A percentile compares a stretch with the other conserved stretches of the same genome.
phyloP scores from a whole-genome alignment of 2,888 invertebrate species.

The Eupithecia abbreviata region DNA sequence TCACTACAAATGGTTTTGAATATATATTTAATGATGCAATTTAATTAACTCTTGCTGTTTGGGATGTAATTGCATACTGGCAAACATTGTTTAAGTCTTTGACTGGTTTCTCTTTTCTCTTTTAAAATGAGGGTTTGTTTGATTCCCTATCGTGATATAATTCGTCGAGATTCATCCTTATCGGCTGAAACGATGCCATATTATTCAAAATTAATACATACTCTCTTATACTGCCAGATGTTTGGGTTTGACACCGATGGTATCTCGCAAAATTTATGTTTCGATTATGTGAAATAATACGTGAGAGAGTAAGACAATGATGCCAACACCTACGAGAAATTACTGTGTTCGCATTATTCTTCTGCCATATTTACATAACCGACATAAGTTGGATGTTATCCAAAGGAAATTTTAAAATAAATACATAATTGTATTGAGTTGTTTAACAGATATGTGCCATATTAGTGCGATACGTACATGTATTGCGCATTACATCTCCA shows the following conservation, averaged over 20 bases:
- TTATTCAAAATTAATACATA: neutral
- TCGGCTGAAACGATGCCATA: neutral
- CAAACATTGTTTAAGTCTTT: neutral
- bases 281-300: neutral
- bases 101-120: neutral
- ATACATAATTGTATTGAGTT: constrained; percentile 31
- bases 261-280: neutral
- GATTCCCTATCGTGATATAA: neutral
- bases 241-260: neutral
- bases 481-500: neutral
- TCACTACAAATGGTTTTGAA: neutral
- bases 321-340: constrained; percentile 16
- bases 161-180: neutral
- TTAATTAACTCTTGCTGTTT: too few relatives aligned
- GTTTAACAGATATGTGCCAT: neutral
- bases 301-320: constrained; percentile 20
- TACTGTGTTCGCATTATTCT: constrained; percentile 30
- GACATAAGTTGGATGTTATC: constrained; percentile 54
- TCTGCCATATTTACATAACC: constrained; percentile 44
- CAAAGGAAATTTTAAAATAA: constrained; percentile 60
- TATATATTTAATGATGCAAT: neutral
- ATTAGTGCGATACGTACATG: neutral
- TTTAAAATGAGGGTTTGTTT: neutral
- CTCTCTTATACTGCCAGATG: neutral
- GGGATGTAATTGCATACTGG: neutral